A percentile compares a stretch with the other conserved stretches of the same genome.
Conservation (phyloP, 2,888 invertebrate genomes). For the Adela reaumurella region DNA sequence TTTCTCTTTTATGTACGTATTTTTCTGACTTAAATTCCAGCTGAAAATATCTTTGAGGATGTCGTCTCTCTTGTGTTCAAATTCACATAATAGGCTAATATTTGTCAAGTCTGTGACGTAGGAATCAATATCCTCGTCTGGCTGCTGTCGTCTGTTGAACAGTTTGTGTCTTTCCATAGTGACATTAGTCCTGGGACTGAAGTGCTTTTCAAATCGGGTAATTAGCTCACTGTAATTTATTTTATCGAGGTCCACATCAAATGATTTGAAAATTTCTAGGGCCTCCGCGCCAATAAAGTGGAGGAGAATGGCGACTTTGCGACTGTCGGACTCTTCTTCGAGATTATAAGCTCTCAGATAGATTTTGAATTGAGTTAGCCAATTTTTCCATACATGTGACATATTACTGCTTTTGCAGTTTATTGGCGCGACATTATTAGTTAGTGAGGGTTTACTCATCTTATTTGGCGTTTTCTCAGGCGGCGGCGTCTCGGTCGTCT, state of each 20-base stretch:
- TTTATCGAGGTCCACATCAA: slow-evolving; percentile 5
- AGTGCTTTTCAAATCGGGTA: slow-evolving; percentile 5
- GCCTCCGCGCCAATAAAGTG: slow-evolving; percentile 2
- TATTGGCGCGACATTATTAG: not conserved
- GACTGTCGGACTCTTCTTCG: not conserved
- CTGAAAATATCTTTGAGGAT: not conserved
- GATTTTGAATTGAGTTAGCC: not conserved
- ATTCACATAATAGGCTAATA: too few relatives aligned
- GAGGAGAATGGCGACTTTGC: not conserved
- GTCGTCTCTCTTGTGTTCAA: not conserved
- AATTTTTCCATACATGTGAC: not conserved
- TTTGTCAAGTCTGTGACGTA: too few relatives aligned
- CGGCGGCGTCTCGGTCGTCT: too few relatives aligned
- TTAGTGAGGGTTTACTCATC: not conserved
- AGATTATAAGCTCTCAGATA: not conserved
- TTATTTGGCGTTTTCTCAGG: not conserved
- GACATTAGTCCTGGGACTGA: slow-evolving; percentile 8
- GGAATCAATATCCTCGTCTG: slow-evolving; percentile 5
- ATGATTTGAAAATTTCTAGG: slow-evolving; percentile 8
- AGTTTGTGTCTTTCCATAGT: slow-evolving; percentile 11
- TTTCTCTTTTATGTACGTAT: not conserved
- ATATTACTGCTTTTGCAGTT: not conserved
- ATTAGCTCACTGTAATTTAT: slow-evolving; percentile 2
- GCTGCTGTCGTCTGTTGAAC: slow-evolving; percentile 7
- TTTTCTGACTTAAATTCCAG: not conserved